A percentile compares a stretch with the other conserved stretches of the same genome.
phyloP scores from a whole-genome alignment of 2,888 invertebrate genomes.

The Ametastegia equiseti region DNA sequence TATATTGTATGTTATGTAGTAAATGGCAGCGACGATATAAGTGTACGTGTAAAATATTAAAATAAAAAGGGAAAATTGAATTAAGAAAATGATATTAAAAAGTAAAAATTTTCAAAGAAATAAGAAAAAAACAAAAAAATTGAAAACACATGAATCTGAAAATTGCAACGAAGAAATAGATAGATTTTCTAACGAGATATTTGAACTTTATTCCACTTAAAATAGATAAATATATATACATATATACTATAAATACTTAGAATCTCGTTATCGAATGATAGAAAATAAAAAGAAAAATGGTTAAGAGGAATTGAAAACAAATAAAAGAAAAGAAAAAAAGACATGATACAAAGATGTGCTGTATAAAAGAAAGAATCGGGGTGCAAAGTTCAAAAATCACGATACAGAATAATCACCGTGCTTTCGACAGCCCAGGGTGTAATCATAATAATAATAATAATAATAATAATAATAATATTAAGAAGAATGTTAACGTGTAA shows the following conservation, averaged over 20 bases:
- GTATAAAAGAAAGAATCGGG: background rate
- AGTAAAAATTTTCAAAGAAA: too few species aligned
- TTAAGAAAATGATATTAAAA: too few species aligned
- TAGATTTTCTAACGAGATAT: slow-evolving; percentile 28
- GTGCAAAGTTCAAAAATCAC: slow-evolving; percentile 18
- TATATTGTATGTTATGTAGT: slow-evolving; percentile 36
- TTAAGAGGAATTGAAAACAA: background rate
- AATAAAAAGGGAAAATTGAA: too few species aligned
- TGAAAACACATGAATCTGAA: slow-evolving; percentile 5
- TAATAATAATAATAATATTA: background rate
- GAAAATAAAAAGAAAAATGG: background rate
- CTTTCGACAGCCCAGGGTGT: slow-evolving; percentile 66
- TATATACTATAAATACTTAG: too few species aligned
- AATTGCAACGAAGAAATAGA: slow-evolving; percentile 26
- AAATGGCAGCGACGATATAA: slow-evolving; percentile 7
- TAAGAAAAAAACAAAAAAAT: too few species aligned
- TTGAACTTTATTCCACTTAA: slow-evolving; percentile 4
- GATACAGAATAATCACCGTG: slow-evolving; percentile 11
- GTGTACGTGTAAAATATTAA: background rate
- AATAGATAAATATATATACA: too few species aligned
- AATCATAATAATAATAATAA: background rate
- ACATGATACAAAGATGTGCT: background rate
- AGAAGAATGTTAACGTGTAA: background rate
- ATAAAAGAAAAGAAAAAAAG: background rate
- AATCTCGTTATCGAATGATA: slow-evolving; percentile 27